Evolutionary conservation across 2,797 vertebrate genomes (phyloP).

Genomic region (Rhinogobio ventralis): DNA sequence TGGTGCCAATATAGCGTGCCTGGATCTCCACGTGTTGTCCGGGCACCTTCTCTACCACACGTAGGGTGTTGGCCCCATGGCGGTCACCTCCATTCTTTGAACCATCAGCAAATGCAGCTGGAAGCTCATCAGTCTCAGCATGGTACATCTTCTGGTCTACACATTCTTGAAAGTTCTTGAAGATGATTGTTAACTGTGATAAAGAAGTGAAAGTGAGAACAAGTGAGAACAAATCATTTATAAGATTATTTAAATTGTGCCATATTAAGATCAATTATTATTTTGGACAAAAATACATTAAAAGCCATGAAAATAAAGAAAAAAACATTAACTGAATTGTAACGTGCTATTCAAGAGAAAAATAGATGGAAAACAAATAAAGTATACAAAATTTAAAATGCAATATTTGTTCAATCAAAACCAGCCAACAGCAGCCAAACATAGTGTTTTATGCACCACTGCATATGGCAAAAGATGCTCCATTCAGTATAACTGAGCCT

Average conservation of each 20-base stretch:
- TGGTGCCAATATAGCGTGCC: slow-evolving; percentile 95
- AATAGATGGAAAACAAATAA: background rate
- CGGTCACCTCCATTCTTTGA: slow-evolving; percentile 94
- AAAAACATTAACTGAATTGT: background rate
- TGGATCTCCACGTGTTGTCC: slow-evolving; percentile 98
- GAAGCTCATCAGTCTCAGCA: slow-evolving; percentile 93
- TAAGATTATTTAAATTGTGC: background rate
- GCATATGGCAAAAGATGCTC: slow-evolving; percentile 21
- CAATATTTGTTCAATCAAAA: background rate
- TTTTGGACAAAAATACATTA: background rate
- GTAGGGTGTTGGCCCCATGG: slow-evolving; percentile 90
- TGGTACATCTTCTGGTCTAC: slow-evolving; percentile 98
- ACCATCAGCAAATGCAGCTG: slow-evolving; percentile 91
- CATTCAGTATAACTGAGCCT: slow-evolving; percentile 37
- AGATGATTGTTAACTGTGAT: slow-evolving; percentile 94
- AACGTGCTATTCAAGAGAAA: background rate
- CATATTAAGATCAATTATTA: background rate
- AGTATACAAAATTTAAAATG: background rate
- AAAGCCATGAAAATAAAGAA: background rate
- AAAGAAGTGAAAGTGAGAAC: slow-evolving; percentile 20
- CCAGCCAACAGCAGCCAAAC: background rate
- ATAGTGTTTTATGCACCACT: slow-evolving; percentile 1
- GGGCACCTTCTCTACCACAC: slow-evolving; percentile 90
- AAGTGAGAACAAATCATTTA: slow-evolving; percentile 7
- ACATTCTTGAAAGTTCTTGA: slow-evolving; percentile 97